Evolutionary conservation across 2,797 vertebrate genomes (phyloP).

Genomic region (Australoheros facetus): DNA sequence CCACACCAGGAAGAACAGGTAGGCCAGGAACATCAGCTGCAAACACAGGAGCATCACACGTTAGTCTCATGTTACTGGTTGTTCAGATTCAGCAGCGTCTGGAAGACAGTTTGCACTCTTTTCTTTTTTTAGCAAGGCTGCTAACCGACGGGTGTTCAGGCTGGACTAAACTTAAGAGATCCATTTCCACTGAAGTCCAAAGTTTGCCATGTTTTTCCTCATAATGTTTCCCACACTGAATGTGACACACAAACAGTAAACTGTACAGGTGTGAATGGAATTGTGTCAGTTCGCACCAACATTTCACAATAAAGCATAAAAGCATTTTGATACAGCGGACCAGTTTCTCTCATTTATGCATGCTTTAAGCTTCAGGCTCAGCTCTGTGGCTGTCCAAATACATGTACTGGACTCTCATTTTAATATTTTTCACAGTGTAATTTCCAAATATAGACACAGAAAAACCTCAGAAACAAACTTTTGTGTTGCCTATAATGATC

Average conservation of each 20-base stretch:
- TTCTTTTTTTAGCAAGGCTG: no score
- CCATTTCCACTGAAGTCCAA: neutral
- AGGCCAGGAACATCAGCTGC: constrained; percentile 97
- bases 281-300: no score
- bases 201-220: accelerated
- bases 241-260: no score
- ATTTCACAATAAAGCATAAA: no score
- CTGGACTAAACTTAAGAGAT: neutral
- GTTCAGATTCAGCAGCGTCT: neutral
- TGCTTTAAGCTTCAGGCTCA: no score
- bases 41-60: constrained; percentile 20
- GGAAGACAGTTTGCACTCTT: no score
- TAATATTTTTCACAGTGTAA: neutral
- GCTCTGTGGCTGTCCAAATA: neutral
- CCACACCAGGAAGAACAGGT: constrained; percentile 98
- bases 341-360: no score
- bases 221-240: no score
- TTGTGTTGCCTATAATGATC: neutral
- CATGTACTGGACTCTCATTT: neutral
- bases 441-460: neutral
- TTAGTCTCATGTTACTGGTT: neutral
- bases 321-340: no score
- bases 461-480: neutral
- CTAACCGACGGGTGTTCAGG: neutral
- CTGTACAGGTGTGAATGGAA: no score